Conservation (phyloP, 2,888 invertebrate genomes). For the Leptopterna dolabrata region DNA sequence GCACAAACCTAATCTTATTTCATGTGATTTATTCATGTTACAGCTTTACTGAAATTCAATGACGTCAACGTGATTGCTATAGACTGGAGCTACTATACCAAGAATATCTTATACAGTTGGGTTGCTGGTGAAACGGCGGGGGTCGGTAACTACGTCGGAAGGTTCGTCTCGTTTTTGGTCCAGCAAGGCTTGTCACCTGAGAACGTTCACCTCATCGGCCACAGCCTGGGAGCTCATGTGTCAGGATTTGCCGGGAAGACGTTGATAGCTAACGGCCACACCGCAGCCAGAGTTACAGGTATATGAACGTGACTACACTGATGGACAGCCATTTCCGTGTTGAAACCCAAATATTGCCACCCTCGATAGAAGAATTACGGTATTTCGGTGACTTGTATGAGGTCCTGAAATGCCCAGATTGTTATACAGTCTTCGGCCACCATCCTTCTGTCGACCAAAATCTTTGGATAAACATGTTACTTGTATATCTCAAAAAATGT, state of each 20-base stretch:
- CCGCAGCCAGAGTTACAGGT: conserved; percentile 30
- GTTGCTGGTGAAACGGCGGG: conserved; percentile 5
- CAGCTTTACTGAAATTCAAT: not conserved
- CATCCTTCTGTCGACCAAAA: too few species aligned
- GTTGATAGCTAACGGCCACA: conserved; percentile 17
- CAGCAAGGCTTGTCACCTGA: not conserved
- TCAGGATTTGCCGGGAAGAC: conserved; percentile 55
- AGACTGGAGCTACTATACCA: conserved; percentile 54
- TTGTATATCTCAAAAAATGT: too few species aligned
- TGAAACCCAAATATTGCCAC: too few species aligned
- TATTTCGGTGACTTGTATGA: too few species aligned
- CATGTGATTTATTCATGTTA: not conserved
- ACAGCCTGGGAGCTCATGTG: conserved; percentile 59
- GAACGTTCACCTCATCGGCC: conserved; percentile 44
- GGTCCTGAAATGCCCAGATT: too few species aligned
- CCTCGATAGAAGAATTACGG: too few species aligned
- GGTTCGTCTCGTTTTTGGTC: conserved; percentile 52
- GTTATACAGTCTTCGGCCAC: too few species aligned
- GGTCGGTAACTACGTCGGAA: conserved; percentile 46
- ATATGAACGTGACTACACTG: not conserved
- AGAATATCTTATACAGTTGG: conserved; percentile 21
- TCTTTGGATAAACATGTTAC: too few species aligned
- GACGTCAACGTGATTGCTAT: conserved; percentile 56
- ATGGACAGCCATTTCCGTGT: too few species aligned
- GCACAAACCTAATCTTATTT: too few species aligned